Conservation (phyloP, 1,140 invertebrate species). For the roundworm (Caenorhabditis elegans) region WBcel235 BX284604.4:10771501-10772000, state of each 20-base stretch:
- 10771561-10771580: background rate
- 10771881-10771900: slow-evolving; percentile 39
- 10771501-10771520: slow-evolving; percentile 9
- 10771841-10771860: slow-evolving; percentile 8
- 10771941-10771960: slow-evolving; percentile 37
- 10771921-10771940: slow-evolving; percentile 28
- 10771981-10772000: background rate
- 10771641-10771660: slow-evolving; percentile 24
- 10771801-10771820: slow-evolving; percentile 15
- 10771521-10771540: slow-evolving; percentile 27
- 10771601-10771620: slow-evolving; percentile 26
- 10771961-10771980: slow-evolving; percentile 32
- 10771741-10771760: background rate
- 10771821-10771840: background rate
- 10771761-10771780: slow-evolving; percentile 30
- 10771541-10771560: background rate
- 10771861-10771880: slow-evolving; percentile 40
- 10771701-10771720: slow-evolving; percentile 44
- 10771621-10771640: slow-evolving; percentile 41
- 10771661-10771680: background rate
- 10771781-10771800: slow-evolving; percentile 37
- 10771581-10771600: slow-evolving; percentile 38
- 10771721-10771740: background rate
- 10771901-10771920: slow-evolving; percentile 25
- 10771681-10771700: slow-evolving; percentile 22